Evolutionary conservation across 2,888 invertebrate genomes (phyloP), one percentile per base, ranked within the genome.

Genomic region (Zonitis immaculata): DNA sequence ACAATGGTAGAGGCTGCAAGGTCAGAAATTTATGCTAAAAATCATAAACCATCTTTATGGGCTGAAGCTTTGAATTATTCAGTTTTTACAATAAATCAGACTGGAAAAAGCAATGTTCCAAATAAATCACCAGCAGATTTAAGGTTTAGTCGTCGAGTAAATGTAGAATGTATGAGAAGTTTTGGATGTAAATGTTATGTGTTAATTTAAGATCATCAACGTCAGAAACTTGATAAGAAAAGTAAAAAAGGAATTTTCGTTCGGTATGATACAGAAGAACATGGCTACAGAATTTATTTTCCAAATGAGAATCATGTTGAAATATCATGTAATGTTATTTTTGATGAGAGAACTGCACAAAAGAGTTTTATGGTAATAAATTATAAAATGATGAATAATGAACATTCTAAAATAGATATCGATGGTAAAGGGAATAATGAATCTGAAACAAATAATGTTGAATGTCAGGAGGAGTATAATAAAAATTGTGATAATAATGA

Each of bases 1-100:
- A 71, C 67, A 11, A 54, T 71, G 14, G 65, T 67, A 4, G 69
- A 71, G 49, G 56, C 66, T 49, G 65, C 68, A 27, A 54, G 67
- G 45, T 57, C 69, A 16, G 61, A 47, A 5, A 60, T 62, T 12
- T 53, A 59, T 51, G 61, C 64, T 20, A 14, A 26, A 44, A 35
- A 51, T 9, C 14, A 65, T 16, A 49, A 58, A 42, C 48, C 55
- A 52, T 62, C 50, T 12, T 16, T 61, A 25, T 64, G 66, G 59
- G 63, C 57, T 14, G 63, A 67, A 53, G 65, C 66, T 14, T 42
- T 65, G 5, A 64, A 61, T 39, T 65, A 65, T 52, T 57, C 57
- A 44, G 57, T 60, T 9, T 61, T 64, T 27, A 63, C 65, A 26
- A 30, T 64, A 11, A 63, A 64, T 54, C 61, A 61, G 44, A 63